Base-by-base conservation (phyloP, 1,140 invertebrate genomes). In the Drosophila neocordata region DNA sequence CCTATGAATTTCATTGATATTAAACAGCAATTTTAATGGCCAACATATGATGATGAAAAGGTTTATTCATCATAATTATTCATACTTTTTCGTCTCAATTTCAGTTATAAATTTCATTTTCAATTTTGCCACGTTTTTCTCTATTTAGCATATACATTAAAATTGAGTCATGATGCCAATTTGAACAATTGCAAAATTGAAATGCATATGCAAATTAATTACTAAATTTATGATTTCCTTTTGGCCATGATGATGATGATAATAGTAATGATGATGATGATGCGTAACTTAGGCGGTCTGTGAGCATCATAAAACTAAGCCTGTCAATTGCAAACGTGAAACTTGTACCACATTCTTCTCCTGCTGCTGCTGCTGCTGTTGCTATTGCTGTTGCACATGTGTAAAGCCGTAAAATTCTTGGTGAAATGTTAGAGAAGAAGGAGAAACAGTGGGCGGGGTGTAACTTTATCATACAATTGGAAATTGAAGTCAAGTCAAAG, bases 121-220 rank as follows among this genome's bases (percentile, higher is more conserved):
- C 59, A 68, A 82, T 83, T 77, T n/a, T n/a, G n/a, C n/a, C n/a
- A n/a, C n/a, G n/a, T n/a, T n/a, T n/a, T n/a, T n/a, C n/a, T n/a
- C n/a, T n/a, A n/a, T n/a, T n/a, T n/a, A n/a, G n/a, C n/a, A n/a
- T n/a, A n/a, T 34, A 53, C 82, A 88, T 78, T 84, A 72, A 83
- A 72, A 84, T 87, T 88, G 82, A 87, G 78, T 56, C 71, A 88
- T 88, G 74, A 87, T 88, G 78, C 83, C 82, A 88, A 88, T 87
- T 87, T 79, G 52, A 41, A 20, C 41, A 59, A 78, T 82, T 51
- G 11, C 20, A 53, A 24, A 31, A 73, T 27, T 59, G 31, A 48
- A 48, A 57, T 66, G 68, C 62, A 79, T 68, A 83, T 83, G 79
- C 63, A 87, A 87, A 87, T 87, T 87, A 87, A 87, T 87, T 87